phyloP scores from a whole-genome alignment of 2,888 invertebrate species.

The Melanostoma mellinum region DNA sequence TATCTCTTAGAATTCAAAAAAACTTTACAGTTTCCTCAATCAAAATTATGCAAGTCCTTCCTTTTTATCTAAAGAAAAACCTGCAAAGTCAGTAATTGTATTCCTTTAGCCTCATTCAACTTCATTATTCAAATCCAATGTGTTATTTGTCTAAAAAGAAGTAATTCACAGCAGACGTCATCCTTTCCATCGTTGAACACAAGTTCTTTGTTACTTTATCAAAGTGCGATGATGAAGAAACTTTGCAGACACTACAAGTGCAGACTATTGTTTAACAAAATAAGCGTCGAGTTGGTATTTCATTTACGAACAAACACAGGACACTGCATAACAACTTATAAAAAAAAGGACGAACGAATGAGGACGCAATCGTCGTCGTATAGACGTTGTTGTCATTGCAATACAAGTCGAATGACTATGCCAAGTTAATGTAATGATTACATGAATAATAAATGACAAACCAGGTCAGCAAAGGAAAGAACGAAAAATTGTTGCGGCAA shows the following conservation, averaged over 20 bases:
- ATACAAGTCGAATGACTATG: slow-evolving; percentile 40
- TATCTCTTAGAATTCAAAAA: too few relatives aligned
- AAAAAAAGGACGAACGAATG: slow-evolving; percentile 14
- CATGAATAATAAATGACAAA: slow-evolving; percentile 78
- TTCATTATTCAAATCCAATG: too few relatives aligned
- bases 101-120: too few relatives aligned
- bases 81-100: too few relatives aligned
- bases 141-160: neutral
- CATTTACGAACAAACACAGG: slow-evolving; percentile 24
- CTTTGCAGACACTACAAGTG: slow-evolving; percentile 44
- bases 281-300: neutral
- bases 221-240: slow-evolving; percentile 40
- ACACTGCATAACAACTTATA: slow-evolving; percentile 3
- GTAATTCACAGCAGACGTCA: neutral
- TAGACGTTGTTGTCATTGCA: slow-evolving; percentile 20
- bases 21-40: too few relatives aligned
- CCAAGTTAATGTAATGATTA: slow-evolving; percentile 79
- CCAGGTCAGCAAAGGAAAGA: slow-evolving; percentile 40
- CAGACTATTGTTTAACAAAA: slow-evolving; percentile 18
- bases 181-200: neutral
- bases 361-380: slow-evolving; percentile 28
- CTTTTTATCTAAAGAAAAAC: too few relatives aligned
- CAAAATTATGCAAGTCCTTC: too few relatives aligned
- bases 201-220: slow-evolving; percentile 19
- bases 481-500: slow-evolving; percentile 3